Evolutionary conservation across 2,888 invertebrate species (phyloP), one percentile per base, ranked within the genome.

Genomic region (Microplitis manilae): DNA sequence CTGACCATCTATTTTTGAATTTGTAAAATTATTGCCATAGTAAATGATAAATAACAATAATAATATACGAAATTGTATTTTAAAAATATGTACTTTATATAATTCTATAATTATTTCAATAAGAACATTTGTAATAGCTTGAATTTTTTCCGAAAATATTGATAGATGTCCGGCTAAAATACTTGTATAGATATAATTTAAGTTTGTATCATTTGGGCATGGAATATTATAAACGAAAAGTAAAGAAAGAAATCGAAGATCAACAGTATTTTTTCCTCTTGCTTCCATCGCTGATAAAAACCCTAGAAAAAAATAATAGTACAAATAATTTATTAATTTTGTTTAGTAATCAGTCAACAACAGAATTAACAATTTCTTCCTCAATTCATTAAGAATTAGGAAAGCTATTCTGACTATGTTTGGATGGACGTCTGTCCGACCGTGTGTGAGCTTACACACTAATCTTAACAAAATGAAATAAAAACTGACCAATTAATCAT

Each of bases 191-290:
- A 98, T 96, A 83, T 95, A 95, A 64, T 92, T 92, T 5, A 98
- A 91, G 0, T 97, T 96, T 61, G 91, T 91, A 77, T 95, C 94
- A 0, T 94, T 92, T 0, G 97, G 97, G 88, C 96, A 96, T 8
- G 95, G 94, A 82, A 98, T 94, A 90, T 97, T 97, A 90, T 95
- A 96, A 0, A 95, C 94, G 0, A 95, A 94, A 91, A 97, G 98
- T 93, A 96, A 94, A 0, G 97, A 97, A 84, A 97, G 93, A 87
- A 98, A 98, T 79, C 98, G 93, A 0, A 96, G 95, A 90, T 98
- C 97, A 13, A 97, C 96, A 85, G 95, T 96, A 87, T 97, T 97
- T 81, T 97, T 93, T 0, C 97, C 97, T 13, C 97, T 97, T 1
- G 97, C 97, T 2, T 96, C 96, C 96, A 96, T 96, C 1, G 96